These are phyloP conservation scores for Hyalella azteca DNA, from an alignment of 2,888 invertebrate species.

Conservation along the genomic window DNA sequence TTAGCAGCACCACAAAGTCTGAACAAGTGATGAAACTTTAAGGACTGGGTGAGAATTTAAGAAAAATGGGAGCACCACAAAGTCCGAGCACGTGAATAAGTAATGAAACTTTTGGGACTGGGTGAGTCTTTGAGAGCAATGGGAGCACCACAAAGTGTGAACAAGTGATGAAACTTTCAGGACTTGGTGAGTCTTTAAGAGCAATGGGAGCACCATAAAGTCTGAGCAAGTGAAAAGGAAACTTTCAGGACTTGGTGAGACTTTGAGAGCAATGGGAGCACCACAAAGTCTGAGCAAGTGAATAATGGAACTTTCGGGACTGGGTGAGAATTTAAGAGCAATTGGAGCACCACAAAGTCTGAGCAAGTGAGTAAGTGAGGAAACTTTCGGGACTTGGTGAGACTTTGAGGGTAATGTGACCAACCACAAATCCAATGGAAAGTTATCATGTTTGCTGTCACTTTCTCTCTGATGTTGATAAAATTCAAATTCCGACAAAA, in stretches of 20 bases:
- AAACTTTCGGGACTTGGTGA: too few relatives aligned
- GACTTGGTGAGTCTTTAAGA: background rate
- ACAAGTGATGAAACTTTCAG: background rate
- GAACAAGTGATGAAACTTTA: background rate
- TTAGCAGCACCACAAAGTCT: conserved; percentile 58
- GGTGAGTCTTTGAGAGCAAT: too few relatives aligned
- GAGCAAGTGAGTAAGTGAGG: too few relatives aligned
- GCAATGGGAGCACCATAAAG: background rate
- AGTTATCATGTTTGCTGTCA: too few relatives aligned
- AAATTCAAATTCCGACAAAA: too few relatives aligned
- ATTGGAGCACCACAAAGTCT: background rate
- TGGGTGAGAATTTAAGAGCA: background rate
- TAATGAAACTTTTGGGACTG: too few relatives aligned
- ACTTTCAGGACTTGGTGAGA: too few relatives aligned
- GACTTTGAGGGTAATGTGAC: too few relatives aligned
- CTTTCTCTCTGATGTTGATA: too few relatives aligned
- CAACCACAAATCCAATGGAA: conserved; percentile 58
- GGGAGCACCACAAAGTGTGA: conserved; percentile 57
- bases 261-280: too few relatives aligned
- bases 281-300: conserved; percentile 53
- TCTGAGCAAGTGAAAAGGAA: too few relatives aligned
- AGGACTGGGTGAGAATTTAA: background rate
- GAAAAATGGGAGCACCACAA: background rate
- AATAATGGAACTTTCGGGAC: background rate
- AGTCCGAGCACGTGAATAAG: too few relatives aligned